These are phyloP conservation scores for Anthopleura sola DNA, from an alignment of 64 coral and sea anemone genomes.

Conservation along the genomic window DNA sequence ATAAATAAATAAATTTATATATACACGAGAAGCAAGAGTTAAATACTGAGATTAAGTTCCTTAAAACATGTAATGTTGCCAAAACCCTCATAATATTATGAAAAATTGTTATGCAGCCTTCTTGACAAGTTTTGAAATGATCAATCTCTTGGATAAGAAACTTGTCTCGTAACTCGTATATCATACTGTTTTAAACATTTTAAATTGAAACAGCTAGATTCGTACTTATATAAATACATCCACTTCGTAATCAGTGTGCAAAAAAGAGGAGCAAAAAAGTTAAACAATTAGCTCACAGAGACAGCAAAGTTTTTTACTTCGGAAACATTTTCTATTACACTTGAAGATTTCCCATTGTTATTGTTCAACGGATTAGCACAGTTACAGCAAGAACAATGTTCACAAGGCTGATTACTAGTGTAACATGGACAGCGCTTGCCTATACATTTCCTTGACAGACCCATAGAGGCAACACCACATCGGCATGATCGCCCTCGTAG, in stretches of 20 bases:
- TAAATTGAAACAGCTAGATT: no score
- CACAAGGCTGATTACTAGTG: slow-evolving; percentile 60
- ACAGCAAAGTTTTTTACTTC: background rate
- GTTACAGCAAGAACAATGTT: slow-evolving; percentile 54
- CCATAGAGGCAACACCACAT: slow-evolving; percentile 57
- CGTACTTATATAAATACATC: no score
- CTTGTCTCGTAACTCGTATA: background rate
- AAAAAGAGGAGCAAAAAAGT: background rate
- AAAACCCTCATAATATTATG: background rate
- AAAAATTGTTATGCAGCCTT: background rate
- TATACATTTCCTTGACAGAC: slow-evolving; percentile 33
- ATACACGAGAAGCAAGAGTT: background rate
- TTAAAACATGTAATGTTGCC: background rate
- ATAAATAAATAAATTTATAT: background rate
- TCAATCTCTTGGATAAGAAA: no score
- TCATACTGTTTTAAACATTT: no score
- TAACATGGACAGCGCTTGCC: slow-evolving; percentile 78
- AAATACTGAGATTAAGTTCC: background rate
- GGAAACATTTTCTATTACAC: background rate
- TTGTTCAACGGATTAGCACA: slow-evolving; percentile 88
- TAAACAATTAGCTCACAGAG: background rate
- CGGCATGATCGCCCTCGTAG: slow-evolving; percentile 51
- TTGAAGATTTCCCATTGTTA: slow-evolving; percentile 56
- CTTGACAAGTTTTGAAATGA: background rate
- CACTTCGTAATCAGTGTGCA: background rate